Evolutionary conservation across 2,113 vertebrate species (phyloP), one percentile per base, ranked within the genome.

Genomic region (Syngnathus floridae): DNA sequence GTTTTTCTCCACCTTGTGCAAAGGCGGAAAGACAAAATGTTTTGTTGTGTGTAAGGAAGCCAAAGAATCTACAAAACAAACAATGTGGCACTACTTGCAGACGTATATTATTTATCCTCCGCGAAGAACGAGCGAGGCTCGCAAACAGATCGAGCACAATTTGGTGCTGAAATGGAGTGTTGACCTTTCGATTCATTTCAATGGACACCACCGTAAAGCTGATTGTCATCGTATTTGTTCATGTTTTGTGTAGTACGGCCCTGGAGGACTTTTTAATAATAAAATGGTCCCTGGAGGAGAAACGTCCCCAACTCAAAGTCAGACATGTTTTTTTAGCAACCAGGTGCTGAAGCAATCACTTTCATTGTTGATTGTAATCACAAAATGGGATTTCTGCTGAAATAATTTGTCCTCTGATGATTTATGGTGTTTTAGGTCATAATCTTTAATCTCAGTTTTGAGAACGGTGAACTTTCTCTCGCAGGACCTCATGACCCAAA

Each of bases 381-480:
- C n/a, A 62, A 62, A 49, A 54, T 52, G 35, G 36, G 48, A n/a
- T 16, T 35, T 46, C 17, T 46, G 26, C 17, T 17, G 14, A 61
- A 36, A 38, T 62, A 66, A 62, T 78, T 79, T 81, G 51, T 37
- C 62, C 51, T 57, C 26, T 51, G 3, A 52, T 70, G 19, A 73
- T 69, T 56, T 56, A 79, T 70, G 26, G 14, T 58, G 9, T 48
- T 73, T 74, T 21, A 46, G 48, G 48, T 51, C 48, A n/a, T n/a
- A 51, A n/a, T 75, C 51, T 70, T 72, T 65, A 35, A 68, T 71
- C 7, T 67, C 37, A 48, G 43, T 70, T 75, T 66, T 67, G 63
- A 58, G 43, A 78, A 4, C 59, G 37, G 37, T 81, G 73, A 76
- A 84, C 73, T 76, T 73, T 76, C 70, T 58, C 11, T 19, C 49